Percentiles rank a stretch among this genome's conserved stretches.
These are phyloP conservation scores for Forbesichthys papilliferus DNA, from an alignment of 2,113 vertebrate species.

Conservation along the genomic window DNA sequence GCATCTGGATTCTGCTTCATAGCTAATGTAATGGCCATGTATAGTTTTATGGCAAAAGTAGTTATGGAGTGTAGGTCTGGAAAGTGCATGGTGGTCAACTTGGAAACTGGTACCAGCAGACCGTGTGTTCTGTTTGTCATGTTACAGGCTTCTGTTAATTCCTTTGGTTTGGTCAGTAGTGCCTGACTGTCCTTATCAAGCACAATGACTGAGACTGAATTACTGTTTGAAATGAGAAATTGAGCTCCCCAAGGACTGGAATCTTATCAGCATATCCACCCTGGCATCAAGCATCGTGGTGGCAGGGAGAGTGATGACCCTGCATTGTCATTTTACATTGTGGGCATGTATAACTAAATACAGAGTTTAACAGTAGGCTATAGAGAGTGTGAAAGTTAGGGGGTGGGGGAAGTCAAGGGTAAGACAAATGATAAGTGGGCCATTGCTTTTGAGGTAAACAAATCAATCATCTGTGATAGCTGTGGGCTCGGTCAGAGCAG, in stretches of 20 bases:
- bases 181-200: constrained; percentile 1
- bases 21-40: too few species aligned
- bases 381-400: neutral
- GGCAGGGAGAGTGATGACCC: constrained; percentile 31
- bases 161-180: neutral
- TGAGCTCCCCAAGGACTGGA: constrained; percentile 3
- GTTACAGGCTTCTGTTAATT: constrained; percentile 2
- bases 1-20: too few species aligned
- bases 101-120: neutral
- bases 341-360: neutral
- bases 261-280: constrained; percentile 24
- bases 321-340: constrained; percentile 25
- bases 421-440: constrained; percentile 47
- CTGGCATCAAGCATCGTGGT: constrained; percentile 1
- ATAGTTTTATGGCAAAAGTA: too few species aligned
- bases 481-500: constrained; percentile 30
- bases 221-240: constrained; percentile 21
- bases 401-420: constrained; percentile 25
- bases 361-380: neutral
- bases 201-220: neutral
- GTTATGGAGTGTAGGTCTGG: too few species aligned
- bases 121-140: constrained; percentile 4
- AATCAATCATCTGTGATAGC: constrained; percentile 48
- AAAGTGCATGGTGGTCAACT: constrained; percentile 7
- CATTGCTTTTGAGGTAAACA: constrained; percentile 31